These are phyloP conservation scores for Gymnopithys bicolor DNA, from an alignment of 2,797 vertebrate species.

Conservation along the genomic window DNA sequence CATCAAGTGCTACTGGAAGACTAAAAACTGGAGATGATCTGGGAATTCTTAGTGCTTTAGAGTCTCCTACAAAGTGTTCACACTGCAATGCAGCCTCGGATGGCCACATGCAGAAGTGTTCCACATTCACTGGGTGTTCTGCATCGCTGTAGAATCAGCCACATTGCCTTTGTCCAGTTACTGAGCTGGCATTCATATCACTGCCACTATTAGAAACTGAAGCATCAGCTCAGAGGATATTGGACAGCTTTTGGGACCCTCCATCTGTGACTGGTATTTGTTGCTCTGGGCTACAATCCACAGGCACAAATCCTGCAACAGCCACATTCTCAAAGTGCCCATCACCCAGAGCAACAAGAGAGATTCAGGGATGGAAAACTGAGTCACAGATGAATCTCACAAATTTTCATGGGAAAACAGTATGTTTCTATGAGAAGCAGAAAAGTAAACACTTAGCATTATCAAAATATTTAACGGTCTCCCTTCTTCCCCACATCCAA, in stretches of 20 bases:
- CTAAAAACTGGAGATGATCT: background rate
- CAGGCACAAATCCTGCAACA: background rate
- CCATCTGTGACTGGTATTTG: background rate
- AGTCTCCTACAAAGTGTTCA: background rate
- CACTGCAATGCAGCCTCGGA: background rate
- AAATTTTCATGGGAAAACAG: background rate
- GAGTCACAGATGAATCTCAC: background rate
- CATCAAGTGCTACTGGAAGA: background rate
- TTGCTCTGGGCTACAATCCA: background rate
- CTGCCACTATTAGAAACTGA: background rate
- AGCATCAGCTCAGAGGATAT: background rate
- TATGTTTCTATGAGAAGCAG: background rate
- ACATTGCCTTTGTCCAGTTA: background rate
- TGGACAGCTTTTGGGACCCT: background rate
- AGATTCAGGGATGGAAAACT: background rate
- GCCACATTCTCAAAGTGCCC: background rate
- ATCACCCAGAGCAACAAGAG: background rate
- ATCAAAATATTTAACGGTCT: background rate
- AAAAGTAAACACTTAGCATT: background rate
- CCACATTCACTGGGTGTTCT: background rate
- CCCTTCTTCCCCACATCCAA: background rate
- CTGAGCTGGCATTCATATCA: background rate
- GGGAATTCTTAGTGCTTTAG: background rate
- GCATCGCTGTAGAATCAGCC: rapidly evolving
- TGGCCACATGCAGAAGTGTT: background rate